Percentiles rank a stretch among this genome's conserved stretches.
Evolutionary conservation across 2,797 vertebrate species (phyloP).

Genomic region (Gambelia wislizenii): DNA sequence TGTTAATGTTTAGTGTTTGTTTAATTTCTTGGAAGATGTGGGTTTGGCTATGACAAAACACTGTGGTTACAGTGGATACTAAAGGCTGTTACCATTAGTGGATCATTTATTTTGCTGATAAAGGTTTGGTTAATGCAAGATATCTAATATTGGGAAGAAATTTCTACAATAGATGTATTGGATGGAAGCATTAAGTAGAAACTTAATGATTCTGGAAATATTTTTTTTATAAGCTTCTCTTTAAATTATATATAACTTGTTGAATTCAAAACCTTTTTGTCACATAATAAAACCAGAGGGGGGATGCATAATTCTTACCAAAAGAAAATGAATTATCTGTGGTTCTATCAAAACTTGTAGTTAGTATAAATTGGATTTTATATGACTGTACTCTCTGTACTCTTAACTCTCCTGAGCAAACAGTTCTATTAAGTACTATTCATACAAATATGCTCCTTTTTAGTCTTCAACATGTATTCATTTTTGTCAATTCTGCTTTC

Average conservation of each 20-base stretch:
- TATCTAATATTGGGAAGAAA: not conserved
- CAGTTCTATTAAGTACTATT: not conserved
- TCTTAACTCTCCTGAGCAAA: too few relatives aligned
- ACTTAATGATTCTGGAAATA: not conserved
- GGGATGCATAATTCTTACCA: not conserved
- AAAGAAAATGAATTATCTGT: not conserved
- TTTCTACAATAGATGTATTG: not conserved
- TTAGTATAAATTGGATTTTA: slow-evolving; percentile 3
- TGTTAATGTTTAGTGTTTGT: not conserved
- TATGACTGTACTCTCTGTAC: too few relatives aligned
- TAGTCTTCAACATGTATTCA: not conserved
- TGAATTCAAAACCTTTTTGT: not conserved
- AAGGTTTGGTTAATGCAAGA: not conserved
- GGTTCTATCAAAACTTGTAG: not conserved
- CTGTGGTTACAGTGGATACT: too few relatives aligned
- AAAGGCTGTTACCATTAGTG: not conserved
- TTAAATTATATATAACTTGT: not conserved
- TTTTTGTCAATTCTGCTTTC: slow-evolving; percentile 33
- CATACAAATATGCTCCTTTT: not conserved
- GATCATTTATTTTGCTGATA: not conserved
- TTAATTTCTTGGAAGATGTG: not conserved
- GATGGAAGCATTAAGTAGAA: not conserved
- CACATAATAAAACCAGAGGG: too few relatives aligned
- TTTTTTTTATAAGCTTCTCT: not conserved
- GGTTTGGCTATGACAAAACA: not conserved